phyloP scores from a whole-genome alignment of 2,888 invertebrate genomes.

The Hirtodrosophila histrioides region DNA sequence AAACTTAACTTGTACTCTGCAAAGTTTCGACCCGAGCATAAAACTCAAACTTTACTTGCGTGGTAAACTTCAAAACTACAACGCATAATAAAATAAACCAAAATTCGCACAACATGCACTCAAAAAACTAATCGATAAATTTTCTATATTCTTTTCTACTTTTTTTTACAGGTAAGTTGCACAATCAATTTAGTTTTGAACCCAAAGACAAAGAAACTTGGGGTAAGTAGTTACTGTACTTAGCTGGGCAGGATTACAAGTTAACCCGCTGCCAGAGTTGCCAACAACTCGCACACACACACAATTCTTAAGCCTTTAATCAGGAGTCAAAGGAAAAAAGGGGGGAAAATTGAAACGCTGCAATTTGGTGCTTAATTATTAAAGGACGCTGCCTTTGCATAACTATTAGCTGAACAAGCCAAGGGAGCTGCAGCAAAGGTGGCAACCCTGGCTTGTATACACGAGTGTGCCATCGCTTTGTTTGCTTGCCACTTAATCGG shows the following conservation, averaged over 20 bases:
- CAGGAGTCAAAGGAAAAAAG: conserved; percentile 8
- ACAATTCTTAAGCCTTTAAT: conserved; percentile 25
- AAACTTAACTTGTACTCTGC: no score
- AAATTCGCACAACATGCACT: no score
- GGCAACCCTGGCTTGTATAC: conserved; percentile 9
- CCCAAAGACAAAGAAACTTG: conserved; percentile 13
- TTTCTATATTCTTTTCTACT: not conserved
- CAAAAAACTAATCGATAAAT: conserved; percentile 9
- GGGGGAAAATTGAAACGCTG: conserved; percentile 33
- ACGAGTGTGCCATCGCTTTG: conserved; percentile 48
- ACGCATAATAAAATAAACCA: no score
- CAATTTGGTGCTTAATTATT: conserved; percentile 69
- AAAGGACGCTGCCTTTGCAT: conserved; percentile 29
- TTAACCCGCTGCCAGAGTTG: conserved; percentile 2
- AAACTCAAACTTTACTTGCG: no score
- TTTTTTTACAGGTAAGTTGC: conserved; percentile 56
- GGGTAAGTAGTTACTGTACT: conserved; percentile 27
- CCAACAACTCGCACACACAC: conserved; percentile 12
- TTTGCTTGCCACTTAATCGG: conserved; percentile 73
- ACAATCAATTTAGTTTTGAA: conserved; percentile 43
- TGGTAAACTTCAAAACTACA: not conserved
- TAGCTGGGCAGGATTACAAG: conserved; percentile 19
- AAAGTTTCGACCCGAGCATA: no score
- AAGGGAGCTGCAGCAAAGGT: conserved; percentile 14
- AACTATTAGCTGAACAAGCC: conserved; percentile 39